phyloP scores from a whole-genome alignment of 2,888 invertebrate species.

The Cephus sareptanus region DNA sequence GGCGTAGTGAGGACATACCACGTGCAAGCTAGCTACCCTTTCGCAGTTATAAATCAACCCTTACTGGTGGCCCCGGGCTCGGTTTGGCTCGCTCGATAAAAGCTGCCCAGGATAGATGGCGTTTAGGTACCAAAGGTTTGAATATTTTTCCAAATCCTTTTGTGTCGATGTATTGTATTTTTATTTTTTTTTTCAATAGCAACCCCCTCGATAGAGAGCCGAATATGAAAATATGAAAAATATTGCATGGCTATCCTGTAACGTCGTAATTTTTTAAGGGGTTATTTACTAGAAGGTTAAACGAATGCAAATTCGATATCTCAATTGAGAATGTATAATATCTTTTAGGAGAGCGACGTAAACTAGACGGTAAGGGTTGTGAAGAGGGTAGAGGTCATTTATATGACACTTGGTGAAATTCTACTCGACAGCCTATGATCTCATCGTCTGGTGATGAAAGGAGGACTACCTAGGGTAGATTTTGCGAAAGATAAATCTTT shows the following conservation, averaged over 20 bases:
- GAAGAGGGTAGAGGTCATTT: not conserved
- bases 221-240: not conserved
- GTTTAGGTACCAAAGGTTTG: not conserved
- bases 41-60: slow-evolving; percentile 14
- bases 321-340: not conserved
- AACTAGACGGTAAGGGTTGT: not conserved
- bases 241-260: not conserved
- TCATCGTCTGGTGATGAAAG: not conserved
- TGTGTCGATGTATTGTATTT: not conserved
- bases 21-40: not conserved
- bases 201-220: not conserved
- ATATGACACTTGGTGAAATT: not conserved
- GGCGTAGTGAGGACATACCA: not conserved
- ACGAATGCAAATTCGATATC: not conserved
- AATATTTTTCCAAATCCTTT: not conserved
- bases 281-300: not conserved
- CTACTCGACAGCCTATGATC: not conserved
- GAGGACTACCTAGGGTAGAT: not conserved
- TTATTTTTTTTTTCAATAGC: not conserved
- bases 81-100: slow-evolving; percentile 17
- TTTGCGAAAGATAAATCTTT: not conserved
- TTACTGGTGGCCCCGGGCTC: not conserved
- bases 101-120: slow-evolving; percentile 8
- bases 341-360: not conserved
- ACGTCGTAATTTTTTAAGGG: not conserved